phyloP scores from a whole-genome alignment of 2,113 vertebrate genomes.

The Nesospiza acunhae region DNA sequence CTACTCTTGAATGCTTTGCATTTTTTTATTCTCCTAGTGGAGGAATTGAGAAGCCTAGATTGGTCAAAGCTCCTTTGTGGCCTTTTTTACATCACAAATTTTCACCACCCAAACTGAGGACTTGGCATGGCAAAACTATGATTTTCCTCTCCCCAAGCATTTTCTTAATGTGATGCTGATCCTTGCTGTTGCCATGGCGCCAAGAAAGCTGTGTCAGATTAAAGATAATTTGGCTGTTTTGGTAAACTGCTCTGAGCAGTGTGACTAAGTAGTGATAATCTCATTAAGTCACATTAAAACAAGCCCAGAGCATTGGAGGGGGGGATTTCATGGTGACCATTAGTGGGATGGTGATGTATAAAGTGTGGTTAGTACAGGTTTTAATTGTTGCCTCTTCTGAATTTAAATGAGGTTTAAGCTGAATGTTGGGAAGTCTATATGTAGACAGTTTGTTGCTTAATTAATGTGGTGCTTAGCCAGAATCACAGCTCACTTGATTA shows the following conservation, averaged over 20 bases:
- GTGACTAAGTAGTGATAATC: constrained; percentile 56
- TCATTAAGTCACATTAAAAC: constrained; percentile 33
- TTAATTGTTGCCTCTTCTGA: background rate
- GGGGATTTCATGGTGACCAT: background rate
- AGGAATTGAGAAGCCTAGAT: background rate
- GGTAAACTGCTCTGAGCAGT: constrained; percentile 39
- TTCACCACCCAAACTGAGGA: background rate
- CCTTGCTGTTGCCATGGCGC: constrained; percentile 35
- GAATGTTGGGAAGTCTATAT: background rate
- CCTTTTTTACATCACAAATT: background rate
- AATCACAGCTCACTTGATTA: background rate
- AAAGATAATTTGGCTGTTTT: constrained; percentile 56
- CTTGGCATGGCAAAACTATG: background rate
- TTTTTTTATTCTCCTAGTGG: background rate
- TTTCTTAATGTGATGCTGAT: background rate
- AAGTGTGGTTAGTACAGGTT: background rate
- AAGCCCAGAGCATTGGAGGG: background rate
- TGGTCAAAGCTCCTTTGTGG: background rate
- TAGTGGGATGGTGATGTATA: background rate
- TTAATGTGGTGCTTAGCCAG: background rate
- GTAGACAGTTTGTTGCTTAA: background rate
- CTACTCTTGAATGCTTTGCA: background rate
- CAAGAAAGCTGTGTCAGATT: constrained; percentile 3
- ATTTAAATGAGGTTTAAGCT: background rate
- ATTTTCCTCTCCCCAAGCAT: background rate